Conservation (phyloP, 2,888 invertebrate genomes). For the Cheilosia pagana region DNA sequence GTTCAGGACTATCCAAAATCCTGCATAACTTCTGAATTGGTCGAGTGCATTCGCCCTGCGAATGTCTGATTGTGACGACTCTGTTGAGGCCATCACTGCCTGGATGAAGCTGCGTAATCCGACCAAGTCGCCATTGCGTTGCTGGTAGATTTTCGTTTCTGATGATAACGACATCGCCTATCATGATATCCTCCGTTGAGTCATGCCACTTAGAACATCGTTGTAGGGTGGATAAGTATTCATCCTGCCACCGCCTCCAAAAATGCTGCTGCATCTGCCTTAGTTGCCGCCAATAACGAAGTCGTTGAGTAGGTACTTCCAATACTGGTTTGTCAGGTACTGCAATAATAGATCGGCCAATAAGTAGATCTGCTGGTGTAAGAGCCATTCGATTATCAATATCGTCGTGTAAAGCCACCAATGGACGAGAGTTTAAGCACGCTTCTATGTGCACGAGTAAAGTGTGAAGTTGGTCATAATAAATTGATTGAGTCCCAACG, state of each 20-base stretch:
- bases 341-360: conserved; percentile 41
- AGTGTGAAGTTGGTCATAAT: conserved; percentile 38
- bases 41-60: conserved; percentile 22
- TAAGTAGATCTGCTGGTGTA: conserved; percentile 34
- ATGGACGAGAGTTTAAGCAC: conserved; percentile 35
- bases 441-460: conserved; percentile 41
- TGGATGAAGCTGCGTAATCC: conserved; percentile 31
- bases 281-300: conserved; percentile 33
- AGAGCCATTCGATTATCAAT: conserved; percentile 45
- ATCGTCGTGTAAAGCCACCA: conserved; percentile 47
- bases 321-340: conserved; percentile 36
- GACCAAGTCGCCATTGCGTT: conserved; percentile 39
- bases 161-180: conserved; percentile 44
- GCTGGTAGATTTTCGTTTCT: conserved; percentile 30
- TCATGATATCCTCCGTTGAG: conserved; percentile 18
- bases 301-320: conserved; percentile 30
- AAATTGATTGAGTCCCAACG: conserved; percentile 32
- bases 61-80: conserved; percentile 36
- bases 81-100: conserved; percentile 29
- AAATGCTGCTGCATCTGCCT: conserved; percentile 46
- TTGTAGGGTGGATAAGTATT: conserved; percentile 32
- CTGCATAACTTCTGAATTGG: conserved; percentile 34
- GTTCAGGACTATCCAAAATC: conserved; percentile 23
- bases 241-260: conserved; percentile 32
- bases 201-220: conserved; percentile 36